Conservation (phyloP, 2,888 invertebrate genomes). For the Pollenia griseotomentosa region DNA sequence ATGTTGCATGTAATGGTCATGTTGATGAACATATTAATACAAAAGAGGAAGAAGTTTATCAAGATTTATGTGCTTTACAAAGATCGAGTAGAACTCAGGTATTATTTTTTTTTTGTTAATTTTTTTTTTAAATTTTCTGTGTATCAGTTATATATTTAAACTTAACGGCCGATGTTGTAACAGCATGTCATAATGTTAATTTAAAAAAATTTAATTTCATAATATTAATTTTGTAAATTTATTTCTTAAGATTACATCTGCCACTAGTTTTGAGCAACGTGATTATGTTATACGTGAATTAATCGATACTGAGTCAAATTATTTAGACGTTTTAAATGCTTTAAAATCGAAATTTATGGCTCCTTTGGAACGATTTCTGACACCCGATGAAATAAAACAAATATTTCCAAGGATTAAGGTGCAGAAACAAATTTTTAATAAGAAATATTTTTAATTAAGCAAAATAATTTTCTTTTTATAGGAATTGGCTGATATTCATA, state of each 20-base stretch:
- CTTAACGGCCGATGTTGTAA: constrained; percentile 45
- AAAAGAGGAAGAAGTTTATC: constrained; percentile 96
- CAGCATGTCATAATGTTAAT: constrained; percentile 44
- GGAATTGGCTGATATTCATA: constrained; percentile 94
- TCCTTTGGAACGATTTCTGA: constrained; percentile 89
- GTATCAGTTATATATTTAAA: not conserved
- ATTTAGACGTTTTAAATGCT: constrained; percentile 96
- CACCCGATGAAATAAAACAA: constrained; percentile 89
- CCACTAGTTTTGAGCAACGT: constrained; percentile 91
- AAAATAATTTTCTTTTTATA: constrained; percentile 79
- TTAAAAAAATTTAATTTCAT: not conserved
- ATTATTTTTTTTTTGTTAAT: constrained; percentile 74
- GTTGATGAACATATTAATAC: constrained; percentile 84
- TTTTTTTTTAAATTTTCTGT: constrained; percentile 37
- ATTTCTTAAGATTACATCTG: constrained; percentile 81
- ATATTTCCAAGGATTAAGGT: constrained; percentile 97
- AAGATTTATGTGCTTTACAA: constrained; percentile 94
- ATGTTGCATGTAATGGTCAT: constrained; percentile 84
- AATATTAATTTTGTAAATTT: not conserved
- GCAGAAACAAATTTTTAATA: constrained; percentile 75
- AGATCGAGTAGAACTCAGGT: constrained; percentile 85
- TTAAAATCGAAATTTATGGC: constrained; percentile 91
- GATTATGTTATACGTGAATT: constrained; percentile 97
- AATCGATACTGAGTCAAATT: constrained; percentile 98
- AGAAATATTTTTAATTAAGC: not conserved